phyloP scores from a whole-genome alignment of 2,113 vertebrate species.

The Mustela nigripes region DNA sequence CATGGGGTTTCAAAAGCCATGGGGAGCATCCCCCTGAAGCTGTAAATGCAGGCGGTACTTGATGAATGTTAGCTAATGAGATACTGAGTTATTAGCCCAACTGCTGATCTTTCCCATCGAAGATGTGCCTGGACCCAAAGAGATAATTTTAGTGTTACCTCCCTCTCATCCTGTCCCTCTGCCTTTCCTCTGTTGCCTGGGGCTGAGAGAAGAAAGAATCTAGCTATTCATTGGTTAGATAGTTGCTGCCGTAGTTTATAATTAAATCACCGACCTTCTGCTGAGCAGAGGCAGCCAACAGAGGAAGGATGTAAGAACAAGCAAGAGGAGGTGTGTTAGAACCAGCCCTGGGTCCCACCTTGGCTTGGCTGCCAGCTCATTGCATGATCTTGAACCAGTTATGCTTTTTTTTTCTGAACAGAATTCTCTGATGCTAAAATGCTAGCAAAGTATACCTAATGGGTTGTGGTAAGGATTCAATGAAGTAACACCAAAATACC shows the following conservation, averaged over 20 bases:
- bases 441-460: neutral
- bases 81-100: accelerated
- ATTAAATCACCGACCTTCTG: neutral
- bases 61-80: neutral
- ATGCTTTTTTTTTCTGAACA: neutral
- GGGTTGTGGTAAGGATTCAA: neutral
- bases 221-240: too few relatives aligned
- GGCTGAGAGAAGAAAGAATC: neutral
- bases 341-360: neutral
- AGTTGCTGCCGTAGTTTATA: neutral
- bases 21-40: neutral
- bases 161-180: neutral
- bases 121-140: neutral
- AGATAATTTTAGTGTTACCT: neutral
- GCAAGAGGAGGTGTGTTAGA: neutral
- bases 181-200: neutral
- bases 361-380: neutral
- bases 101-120: too few relatives aligned
- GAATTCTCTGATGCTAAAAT: neutral
- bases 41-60: neutral
- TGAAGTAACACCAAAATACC: neutral
- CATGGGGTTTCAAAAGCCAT: neutral
- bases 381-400: neutral
- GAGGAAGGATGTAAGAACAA: neutral
- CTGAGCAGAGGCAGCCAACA: neutral